Evolutionary conservation across 35 echinoderm and acorn worm species (phyloP).

Genomic region (Amphiura filiformis): DNA sequence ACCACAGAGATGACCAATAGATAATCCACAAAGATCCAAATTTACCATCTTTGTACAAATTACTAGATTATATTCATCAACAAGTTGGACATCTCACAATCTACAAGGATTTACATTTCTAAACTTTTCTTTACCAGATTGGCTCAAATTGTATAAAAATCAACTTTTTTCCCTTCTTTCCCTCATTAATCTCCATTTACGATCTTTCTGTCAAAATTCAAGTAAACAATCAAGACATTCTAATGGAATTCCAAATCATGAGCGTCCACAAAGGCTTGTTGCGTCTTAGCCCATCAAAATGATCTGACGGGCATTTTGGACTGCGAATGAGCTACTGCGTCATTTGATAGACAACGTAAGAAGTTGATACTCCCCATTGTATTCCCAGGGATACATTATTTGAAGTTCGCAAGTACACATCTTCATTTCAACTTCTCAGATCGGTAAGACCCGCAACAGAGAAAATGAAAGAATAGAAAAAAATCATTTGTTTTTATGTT

Average conservation of each 20-base stretch:
- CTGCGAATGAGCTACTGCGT: neutral
- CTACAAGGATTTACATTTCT: too few species aligned
- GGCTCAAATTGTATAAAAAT: too few species aligned
- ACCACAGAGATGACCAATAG: too few species aligned
- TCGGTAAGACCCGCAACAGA: neutral
- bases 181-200: neutral
- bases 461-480: neutral
- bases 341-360: neutral
- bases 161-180: neutral
- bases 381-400: neutral
- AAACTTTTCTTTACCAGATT: too few species aligned
- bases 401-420: neutral
- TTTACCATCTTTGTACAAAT: too few species aligned
- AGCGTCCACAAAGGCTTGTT: neutral
- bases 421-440: neutral
- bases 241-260: neutral
- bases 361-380: neutral
- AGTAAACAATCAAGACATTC: neutral
- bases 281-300: neutral
- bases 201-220: slow-evolving; percentile 1
- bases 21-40: too few species aligned
- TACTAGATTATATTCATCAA: too few species aligned
- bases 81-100: too few species aligned
- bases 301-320: neutral
- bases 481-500: neutral